phyloP scores from a whole-genome alignment of 2,797 vertebrate genomes.

The Anguilla anguilla region DNA sequence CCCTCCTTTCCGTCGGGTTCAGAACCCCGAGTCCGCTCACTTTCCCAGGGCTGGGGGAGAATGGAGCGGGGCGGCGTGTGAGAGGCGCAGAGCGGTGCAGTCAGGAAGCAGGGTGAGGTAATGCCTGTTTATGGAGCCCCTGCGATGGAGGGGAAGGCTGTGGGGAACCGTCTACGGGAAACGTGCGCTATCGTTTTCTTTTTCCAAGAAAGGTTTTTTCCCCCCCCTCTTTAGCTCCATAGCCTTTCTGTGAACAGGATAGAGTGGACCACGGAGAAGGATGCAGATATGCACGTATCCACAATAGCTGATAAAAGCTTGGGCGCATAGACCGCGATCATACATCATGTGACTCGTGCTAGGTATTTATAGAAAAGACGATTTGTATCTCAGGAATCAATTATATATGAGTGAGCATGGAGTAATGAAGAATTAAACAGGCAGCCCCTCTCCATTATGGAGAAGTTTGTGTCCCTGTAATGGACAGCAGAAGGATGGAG shows the following conservation, averaged over 20 bases:
- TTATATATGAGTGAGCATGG: background rate
- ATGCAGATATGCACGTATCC: background rate
- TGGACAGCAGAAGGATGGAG: background rate
- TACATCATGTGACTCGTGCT: background rate
- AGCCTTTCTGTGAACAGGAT: background rate
- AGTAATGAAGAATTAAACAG: slow-evolving; percentile 11
- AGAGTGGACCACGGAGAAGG: background rate
- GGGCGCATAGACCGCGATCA: background rate
- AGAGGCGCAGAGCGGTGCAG: background rate
- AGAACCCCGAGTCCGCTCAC: background rate
- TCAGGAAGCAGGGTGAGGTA: background rate
- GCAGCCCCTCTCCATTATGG: background rate
- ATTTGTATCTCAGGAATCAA: background rate
- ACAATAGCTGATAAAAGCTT: background rate
- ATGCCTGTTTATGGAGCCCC: slow-evolving; percentile 4
- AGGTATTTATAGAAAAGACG: background rate
- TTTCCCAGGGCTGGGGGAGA: slow-evolving; percentile 2
- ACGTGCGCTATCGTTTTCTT: background rate
- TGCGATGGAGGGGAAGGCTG: background rate
- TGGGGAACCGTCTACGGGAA: background rate
- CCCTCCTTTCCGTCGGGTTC: background rate
- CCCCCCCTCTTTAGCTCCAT: background rate
- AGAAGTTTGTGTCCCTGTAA: background rate
- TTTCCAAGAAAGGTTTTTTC: slow-evolving; percentile 5
- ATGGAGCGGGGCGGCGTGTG: background rate